Evolutionary conservation across 2,888 invertebrate species (phyloP), one percentile per base, ranked within the genome.

Genomic region (Endomychus coccineus): DNA sequence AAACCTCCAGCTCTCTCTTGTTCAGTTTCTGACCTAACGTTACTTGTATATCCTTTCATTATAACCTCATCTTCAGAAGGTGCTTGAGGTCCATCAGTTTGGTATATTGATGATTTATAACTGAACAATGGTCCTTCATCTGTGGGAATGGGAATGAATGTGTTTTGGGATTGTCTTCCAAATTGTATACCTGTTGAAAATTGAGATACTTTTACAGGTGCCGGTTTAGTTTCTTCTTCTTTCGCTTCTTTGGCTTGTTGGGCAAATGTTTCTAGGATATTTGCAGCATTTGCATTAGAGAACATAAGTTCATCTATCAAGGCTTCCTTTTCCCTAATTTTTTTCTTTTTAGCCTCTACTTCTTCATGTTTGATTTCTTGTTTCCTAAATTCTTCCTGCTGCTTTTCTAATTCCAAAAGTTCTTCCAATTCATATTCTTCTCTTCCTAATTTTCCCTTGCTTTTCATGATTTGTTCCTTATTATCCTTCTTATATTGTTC

Each of bases 271-370:
- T 79, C 83, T 1, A 95, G 69, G 51, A 95, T 94, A 48, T 83
- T 83, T 49, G 83, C 82, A 0, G 95, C 95, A 61, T 94, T 83
- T 6, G 81, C 83, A 48, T 88, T 86, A 1, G 92, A 90, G 61
- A 87, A 88, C 83, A 92, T 94, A 21, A 97, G 71, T 61, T 96
- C 94, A 65, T 96, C 94, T 40, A 97, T 92, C 3, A 97, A 68
- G 0, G 89, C 90, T 61, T 95, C 90, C 51, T 90, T 91, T 48
- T 88, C 84, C 21, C 84, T 75, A 12, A 85, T 78, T 63, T 90
- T 90, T 47, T 83, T 83, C 56, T 79, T 82, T 54, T 88, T 88
- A 1, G 79, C 77, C 61, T 86, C 67, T 58, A 69, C 56, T 58
- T 80, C 71, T 68, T 83, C 63, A 70, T 80, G 72, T n/a, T 74